Percentiles rank a stretch among this genome's conserved stretches.
phyloP scores from a whole-genome alignment of 2,888 invertebrate species.

The Cantharis rufa region DNA sequence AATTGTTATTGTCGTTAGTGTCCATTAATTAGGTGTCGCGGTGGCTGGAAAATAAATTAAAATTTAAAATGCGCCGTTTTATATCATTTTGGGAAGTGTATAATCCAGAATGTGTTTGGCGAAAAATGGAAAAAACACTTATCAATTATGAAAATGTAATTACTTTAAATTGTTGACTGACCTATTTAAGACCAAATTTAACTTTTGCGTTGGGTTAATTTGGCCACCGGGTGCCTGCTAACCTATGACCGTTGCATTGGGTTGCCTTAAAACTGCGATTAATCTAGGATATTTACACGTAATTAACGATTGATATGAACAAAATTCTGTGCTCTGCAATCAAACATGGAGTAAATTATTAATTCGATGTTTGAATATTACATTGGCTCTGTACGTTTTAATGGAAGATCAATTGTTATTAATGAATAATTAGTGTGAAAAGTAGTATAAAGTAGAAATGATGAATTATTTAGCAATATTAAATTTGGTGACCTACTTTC shows the following conservation, averaged over 20 bases:
- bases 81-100: not conserved
- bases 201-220: not conserved
- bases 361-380: not conserved
- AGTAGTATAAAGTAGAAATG: not conserved
- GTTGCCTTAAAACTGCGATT: not conserved
- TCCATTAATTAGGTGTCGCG: not conserved
- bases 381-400: not conserved
- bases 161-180: not conserved
- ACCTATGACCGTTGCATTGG: not conserved
- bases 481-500: slow-evolving; percentile 10
- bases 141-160: not conserved
- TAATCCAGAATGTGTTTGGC: not conserved
- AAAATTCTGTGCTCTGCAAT: not conserved
- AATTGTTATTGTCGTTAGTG: not conserved
- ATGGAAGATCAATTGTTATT: not conserved
- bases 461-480: not conserved
- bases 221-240: not conserved
- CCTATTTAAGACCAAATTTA: not conserved
- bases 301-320: not conserved
- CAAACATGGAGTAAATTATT: not conserved
- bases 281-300: not conserved
- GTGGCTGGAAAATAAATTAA: not conserved
- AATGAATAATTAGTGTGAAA: not conserved
- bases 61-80: not conserved
- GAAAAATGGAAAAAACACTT: not conserved